Base-by-base conservation (phyloP, 1,140 invertebrate species). In the Dryas iulia region DNA sequence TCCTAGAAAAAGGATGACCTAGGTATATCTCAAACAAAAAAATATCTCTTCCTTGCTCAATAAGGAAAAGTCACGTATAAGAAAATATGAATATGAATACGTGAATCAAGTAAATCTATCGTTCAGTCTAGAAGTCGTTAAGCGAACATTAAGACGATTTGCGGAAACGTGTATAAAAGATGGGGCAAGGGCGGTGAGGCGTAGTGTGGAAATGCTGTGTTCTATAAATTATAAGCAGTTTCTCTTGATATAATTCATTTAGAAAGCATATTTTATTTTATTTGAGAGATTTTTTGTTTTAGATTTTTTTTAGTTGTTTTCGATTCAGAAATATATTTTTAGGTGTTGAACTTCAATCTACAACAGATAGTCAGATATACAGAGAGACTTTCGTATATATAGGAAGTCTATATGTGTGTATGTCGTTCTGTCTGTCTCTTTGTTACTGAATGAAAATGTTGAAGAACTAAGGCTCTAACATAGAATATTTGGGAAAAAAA, bases 71-170 rank as follows among this genome's bases (percentile, higher is more conserved):
- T 18, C 33, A 39, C 33, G 33, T 14, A 39, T 39, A 39, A 14
- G n/a, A 39, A 39, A 39, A 39, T 39, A 59, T 59, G 33, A 47
- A 39, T 62, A 62, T 62, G 12, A 62, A 62, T 25, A 21, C 7
- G 6, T 47, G 35, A 47, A 47, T 39, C 35, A 39, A 39, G 35
- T 39, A 18, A 54, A 54, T 56, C 53, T 56, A 56, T 56, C 23
- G 53, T 56, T 26, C 39, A 21, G 59, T 24, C 25, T 61, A 61
- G 35, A 28, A 52, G 59, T 62, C 59, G 59, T 62, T 62, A 62
- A 47, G 39, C 12, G 39, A 52, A 33, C 59, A 62, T 62, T 62
- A 62, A 53, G 39, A 62, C 28, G 39, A 62, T 60, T 60, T 52
- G 59, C 59, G 59, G 59, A 62, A 62, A 47, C 35, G 24, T 47